Conservation (phyloP, 2,888 invertebrate genomes). For the Crepidodera aurea region DNA sequence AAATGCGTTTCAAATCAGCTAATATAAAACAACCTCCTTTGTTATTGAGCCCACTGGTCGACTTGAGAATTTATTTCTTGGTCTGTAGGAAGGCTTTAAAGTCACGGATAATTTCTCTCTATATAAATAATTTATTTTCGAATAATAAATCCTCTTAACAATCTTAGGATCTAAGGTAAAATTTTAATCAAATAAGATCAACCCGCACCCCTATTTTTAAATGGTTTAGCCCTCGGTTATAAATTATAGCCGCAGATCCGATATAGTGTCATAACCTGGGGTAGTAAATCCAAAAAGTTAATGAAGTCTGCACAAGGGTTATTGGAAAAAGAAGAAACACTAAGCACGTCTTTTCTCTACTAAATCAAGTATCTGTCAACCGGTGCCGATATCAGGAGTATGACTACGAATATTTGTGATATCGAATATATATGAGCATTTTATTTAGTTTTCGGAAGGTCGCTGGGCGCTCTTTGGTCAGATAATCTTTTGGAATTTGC, state of each 20-base stretch:
- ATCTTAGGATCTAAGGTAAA: slow-evolving; percentile 1
- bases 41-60: no score
- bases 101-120: no score
- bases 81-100: no score
- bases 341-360: slow-evolving; percentile 47
- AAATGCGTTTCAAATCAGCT: no score
- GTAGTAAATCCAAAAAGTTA: slow-evolving; percentile 48
- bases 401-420: slow-evolving; percentile 48
- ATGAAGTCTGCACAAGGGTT: slow-evolving; percentile 43
- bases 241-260: slow-evolving; percentile 50
- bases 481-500: slow-evolving; percentile 45
- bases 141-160: slow-evolving; percentile 4
- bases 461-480: slow-evolving; percentile 30
- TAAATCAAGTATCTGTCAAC: slow-evolving; percentile 50
- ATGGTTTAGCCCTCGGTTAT: slow-evolving; percentile 47
- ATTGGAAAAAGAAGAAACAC: slow-evolving; percentile 41
- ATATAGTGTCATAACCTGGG: slow-evolving; percentile 46
- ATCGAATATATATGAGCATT: slow-evolving; percentile 52
- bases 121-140: not conserved
- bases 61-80: no score
- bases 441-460: slow-evolving; percentile 47
- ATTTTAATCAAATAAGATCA: slow-evolving; percentile 5
- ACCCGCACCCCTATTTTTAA: slow-evolving; percentile 37
- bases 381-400: slow-evolving; percentile 46
- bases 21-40: no score